These are phyloP conservation scores for Tinamus guttatus DNA, from an alignment of 2,113 vertebrate species.

Conservation along the genomic window DNA sequence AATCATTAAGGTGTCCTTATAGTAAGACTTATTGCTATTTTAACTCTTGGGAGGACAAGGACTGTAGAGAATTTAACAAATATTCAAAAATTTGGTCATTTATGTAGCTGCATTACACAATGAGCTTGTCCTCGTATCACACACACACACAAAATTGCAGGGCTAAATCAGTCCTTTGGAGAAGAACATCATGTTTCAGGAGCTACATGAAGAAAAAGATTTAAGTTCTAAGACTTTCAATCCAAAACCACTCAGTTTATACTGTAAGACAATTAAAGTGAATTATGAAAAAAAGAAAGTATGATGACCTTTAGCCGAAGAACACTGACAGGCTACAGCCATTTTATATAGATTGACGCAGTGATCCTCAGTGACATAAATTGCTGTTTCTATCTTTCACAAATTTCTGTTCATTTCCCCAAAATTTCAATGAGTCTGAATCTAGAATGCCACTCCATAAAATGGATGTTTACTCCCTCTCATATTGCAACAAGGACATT, in stretches of 20 bases:
- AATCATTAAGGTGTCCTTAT: background rate
- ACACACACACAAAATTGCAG: background rate
- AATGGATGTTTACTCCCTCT: background rate
- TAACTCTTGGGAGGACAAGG: background rate
- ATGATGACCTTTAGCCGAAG: background rate
- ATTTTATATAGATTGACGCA: background rate
- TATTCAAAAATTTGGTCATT: background rate
- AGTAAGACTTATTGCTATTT: background rate
- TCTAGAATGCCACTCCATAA: rapidly evolving
- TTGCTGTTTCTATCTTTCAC: background rate
- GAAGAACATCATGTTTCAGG: background rate
- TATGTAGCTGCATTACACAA: background rate
- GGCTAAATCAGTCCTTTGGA: background rate
- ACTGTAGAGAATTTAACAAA: background rate
- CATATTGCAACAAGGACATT: background rate
- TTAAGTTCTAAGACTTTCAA: background rate
- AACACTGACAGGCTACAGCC: background rate
- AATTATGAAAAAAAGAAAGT: background rate
- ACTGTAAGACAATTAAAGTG: background rate
- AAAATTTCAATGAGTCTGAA: background rate
- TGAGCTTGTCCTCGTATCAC: background rate
- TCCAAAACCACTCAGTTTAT: background rate
- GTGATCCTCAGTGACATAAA: background rate
- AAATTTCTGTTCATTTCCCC: background rate
- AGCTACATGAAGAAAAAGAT: background rate